phyloP scores from a whole-genome alignment of 2,797 vertebrate genomes.

The Silurus aristotelis region DNA sequence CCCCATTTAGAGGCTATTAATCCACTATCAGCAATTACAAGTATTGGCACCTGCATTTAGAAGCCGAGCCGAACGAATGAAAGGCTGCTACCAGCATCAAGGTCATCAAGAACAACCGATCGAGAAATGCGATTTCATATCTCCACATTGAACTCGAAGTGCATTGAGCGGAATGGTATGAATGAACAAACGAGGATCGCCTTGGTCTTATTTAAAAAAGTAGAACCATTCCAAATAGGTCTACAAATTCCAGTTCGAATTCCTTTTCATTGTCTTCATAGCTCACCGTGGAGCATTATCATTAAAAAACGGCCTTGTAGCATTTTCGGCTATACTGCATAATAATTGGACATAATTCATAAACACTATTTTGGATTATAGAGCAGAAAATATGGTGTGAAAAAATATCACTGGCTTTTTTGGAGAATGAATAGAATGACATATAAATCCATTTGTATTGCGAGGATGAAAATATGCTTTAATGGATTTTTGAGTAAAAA shows the following conservation, averaged over 20 bases:
- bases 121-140: conserved; percentile 6
- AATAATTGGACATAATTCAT: conserved; percentile 72
- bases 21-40: conserved; percentile 2
- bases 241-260: conserved; percentile 54
- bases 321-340: conserved; percentile 70
- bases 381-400: neutral
- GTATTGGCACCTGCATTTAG: neutral
- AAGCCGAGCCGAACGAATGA: neutral
- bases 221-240: conserved; percentile 4
- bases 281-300: conserved; percentile 50
- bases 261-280: conserved; percentile 15
- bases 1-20: neutral
- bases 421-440: conserved; percentile 69
- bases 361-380: conserved; percentile 65
- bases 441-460: conserved; percentile 29
- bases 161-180: neutral
- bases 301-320: conserved; percentile 72
- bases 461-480: conserved; percentile 2
- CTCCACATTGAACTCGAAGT: neutral
- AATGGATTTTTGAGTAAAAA: neutral
- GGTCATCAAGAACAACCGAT: conserved; percentile 24
- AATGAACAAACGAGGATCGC: neutral
- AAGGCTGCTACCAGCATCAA: conserved; percentile 24
- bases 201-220: conserved; percentile 27
- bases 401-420: conserved; percentile 56